phyloP scores from a whole-genome alignment of 2,888 invertebrate species.

The Scaeva pyrastri region DNA sequence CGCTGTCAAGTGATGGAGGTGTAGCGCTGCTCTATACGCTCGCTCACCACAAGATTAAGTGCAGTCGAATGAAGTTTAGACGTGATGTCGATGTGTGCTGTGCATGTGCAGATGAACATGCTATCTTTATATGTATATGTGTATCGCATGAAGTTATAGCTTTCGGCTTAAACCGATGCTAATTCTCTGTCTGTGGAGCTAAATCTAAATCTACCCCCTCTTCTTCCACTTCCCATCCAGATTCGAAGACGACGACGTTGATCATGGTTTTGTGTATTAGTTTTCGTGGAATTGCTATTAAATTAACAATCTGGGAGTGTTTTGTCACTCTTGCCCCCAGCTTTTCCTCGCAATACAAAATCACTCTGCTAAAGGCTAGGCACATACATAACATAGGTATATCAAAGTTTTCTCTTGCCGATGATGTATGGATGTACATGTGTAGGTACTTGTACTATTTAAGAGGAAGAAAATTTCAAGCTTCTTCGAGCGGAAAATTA shows the following conservation, averaged over 20 bases:
- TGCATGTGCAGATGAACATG: constrained; percentile 9
- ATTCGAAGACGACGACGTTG: background rate
- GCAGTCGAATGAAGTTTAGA: constrained; percentile 60
- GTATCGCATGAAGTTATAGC: constrained; percentile 4
- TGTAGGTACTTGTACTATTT: background rate
- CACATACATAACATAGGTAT: background rate
- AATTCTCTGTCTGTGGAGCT: constrained; percentile 52
- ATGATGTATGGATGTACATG: background rate
- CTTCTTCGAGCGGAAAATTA: constrained; percentile 73
- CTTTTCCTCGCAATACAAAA: background rate
- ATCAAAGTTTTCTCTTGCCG: constrained; percentile 7
- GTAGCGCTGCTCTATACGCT: constrained; percentile 34
- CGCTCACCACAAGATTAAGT: constrained; percentile 57
- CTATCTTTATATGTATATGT: too few relatives aligned
- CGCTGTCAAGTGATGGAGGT: constrained; percentile 69
- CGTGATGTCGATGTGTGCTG: too few relatives aligned
- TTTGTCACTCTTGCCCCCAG: constrained; percentile 39
- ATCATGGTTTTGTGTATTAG: constrained; percentile 18
- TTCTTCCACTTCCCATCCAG: background rate
- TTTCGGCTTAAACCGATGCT: constrained; percentile 58
- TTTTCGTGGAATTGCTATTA: constrained; percentile 71
- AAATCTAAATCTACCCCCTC: constrained; percentile 1
- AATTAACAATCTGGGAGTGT: constrained; percentile 72
- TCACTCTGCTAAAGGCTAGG: background rate
- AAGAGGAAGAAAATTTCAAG: constrained; percentile 53